Conservation (phyloP, 1,140 invertebrate species). For the Atta colombica region DNA sequence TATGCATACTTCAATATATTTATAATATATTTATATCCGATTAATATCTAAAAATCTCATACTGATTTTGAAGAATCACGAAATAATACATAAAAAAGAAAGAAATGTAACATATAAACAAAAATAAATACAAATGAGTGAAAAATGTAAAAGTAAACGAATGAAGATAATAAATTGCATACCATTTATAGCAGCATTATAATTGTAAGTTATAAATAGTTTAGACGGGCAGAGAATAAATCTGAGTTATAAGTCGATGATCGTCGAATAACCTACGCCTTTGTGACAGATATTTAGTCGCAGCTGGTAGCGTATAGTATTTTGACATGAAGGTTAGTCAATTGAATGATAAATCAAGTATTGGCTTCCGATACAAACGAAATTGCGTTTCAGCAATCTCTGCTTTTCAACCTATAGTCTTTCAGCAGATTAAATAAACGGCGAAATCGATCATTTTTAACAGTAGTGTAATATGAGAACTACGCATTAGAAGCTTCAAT, state of each 20-base stretch:
- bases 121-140: too few relatives aligned
- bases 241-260: conserved; percentile 48
- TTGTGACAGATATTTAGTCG: conserved; percentile 33
- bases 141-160: neutral
- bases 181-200: neutral
- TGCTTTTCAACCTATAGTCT: conserved; percentile 50
- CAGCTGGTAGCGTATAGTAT: conserved; percentile 46
- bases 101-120: too few relatives aligned
- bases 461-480: neutral
- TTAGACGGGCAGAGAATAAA: conserved; percentile 5
- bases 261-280: conserved; percentile 38
- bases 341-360: conserved; percentile 64
- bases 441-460: conserved; percentile 21
- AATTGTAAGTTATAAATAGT: conserved; percentile 32
- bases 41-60: neutral
- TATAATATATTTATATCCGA: too few relatives aligned
- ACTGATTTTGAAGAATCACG: neutral
- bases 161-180: neutral
- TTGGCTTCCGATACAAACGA: conserved; percentile 57
- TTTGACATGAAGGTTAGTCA: conserved; percentile 52
- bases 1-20: neutral
- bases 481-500: neutral
- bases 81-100: neutral
- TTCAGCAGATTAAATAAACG: conserved; percentile 55
- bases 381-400: conserved; percentile 61